Conservation (phyloP, 1,140 invertebrate species). For the Anadara kagoshimensis region DNA sequence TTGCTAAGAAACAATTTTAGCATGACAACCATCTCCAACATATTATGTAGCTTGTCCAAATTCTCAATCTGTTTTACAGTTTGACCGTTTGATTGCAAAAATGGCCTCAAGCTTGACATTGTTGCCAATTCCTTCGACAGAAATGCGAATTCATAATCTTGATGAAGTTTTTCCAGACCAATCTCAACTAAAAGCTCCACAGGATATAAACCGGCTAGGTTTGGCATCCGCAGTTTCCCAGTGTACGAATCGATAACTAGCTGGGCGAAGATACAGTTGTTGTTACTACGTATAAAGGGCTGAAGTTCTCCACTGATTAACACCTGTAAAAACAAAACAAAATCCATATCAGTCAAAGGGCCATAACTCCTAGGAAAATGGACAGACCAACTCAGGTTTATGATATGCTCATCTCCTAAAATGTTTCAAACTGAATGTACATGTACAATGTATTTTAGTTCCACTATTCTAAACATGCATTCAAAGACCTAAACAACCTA, state of each 20-base stretch:
- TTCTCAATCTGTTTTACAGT: slow-evolving; percentile 40
- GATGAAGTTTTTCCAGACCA: slow-evolving; percentile 57
- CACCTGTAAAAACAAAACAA: slow-evolving; percentile 2
- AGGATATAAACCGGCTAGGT: slow-evolving; percentile 49
- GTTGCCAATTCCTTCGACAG: slow-evolving; percentile 52
- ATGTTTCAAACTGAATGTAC: too few species aligned
- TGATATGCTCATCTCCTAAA: too few species aligned
- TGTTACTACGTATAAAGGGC: slow-evolving; percentile 57
- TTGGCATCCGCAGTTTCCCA: slow-evolving; percentile 48
- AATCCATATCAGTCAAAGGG: too few species aligned
- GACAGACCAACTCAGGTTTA: too few species aligned
- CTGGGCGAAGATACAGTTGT: slow-evolving; percentile 59
- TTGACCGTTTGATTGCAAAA: slow-evolving; percentile 29
- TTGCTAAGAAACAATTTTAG: slow-evolving; percentile 51
- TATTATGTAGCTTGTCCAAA: slow-evolving; percentile 54
- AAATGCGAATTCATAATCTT: slow-evolving; percentile 56
- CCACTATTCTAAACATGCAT: too few species aligned
- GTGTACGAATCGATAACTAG: slow-evolving; percentile 57
- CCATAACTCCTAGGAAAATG: too few species aligned
- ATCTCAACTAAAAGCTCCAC: slow-evolving; percentile 61
- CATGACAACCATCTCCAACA: slow-evolving; percentile 57
- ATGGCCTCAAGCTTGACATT: slow-evolving; percentile 41
- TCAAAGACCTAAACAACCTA: too few species aligned
- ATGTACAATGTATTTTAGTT: too few species aligned
- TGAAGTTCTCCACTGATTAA: slow-evolving; percentile 55